Evolutionary conservation across 1,140 invertebrate genomes (phyloP), one percentile per base, ranked within the genome.

Genomic region (Philopotamus ludificatus): DNA sequence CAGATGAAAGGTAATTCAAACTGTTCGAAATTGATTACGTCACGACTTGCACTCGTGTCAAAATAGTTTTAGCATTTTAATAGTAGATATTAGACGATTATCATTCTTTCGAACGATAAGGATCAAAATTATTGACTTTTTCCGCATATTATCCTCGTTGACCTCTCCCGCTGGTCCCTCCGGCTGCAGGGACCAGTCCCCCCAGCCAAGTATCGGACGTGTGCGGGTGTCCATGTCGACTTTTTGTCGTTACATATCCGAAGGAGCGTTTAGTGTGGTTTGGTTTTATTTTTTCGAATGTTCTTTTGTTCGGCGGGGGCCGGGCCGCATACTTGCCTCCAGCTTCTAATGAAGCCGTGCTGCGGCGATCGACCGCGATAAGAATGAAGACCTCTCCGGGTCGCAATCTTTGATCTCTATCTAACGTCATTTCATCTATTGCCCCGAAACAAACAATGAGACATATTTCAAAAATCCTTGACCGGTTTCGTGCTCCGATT

Each of bases 331-430:
- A 42, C 54, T 63, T 63, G 49, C 23, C 50, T 21, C 16, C 51
- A 26, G 1, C 50, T 34, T 21, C 44, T 51, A 62, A 47, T 28
- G 42, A 50, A 50, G 26, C 20, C 22, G 34, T 42, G 55, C 23
- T 8, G 15, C 39, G 44, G 53, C 44, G 61, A 63, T 63, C 50
- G 34, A 44, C 53, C 53, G 42, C 61, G 61, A 63, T 63, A 63
- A 63, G 28, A 45, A 63, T 54, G 51, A 53, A 54, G 53, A 41
- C 28, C 50, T 53, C 18, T 49, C 22, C 15, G 44, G 25, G 61
- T 54, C 28, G 61, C 61, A 21, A 63, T 63, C 39, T 63, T 63
- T 51, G 61, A 63, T 63, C 39, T 63, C 54, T 49, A 54, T 54
- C 61, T 54, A 39, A 53, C 44, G 23, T 44, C 28, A 42, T 18